A percentile compares a stretch with the other conserved stretches of the same genome.
These are phyloP conservation scores for Centropus unirufus DNA, from an alignment of 2,113 vertebrate genomes.

Conservation along the genomic window DNA sequence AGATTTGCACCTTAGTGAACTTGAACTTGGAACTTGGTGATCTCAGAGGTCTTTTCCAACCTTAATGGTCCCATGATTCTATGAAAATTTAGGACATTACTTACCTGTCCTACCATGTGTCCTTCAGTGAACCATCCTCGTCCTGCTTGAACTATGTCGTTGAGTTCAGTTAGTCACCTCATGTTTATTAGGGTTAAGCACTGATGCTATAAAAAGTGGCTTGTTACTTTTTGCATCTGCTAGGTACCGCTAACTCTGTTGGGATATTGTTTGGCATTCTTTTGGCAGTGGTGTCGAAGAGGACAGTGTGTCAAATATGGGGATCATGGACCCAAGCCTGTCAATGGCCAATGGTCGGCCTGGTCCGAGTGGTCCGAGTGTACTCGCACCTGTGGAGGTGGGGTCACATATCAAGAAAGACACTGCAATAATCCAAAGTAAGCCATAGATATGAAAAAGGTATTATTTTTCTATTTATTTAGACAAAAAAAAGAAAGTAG, in stretches of 20 bases:
- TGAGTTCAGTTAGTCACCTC: not conserved
- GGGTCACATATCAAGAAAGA: constrained; percentile 88
- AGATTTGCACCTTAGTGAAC: not conserved
- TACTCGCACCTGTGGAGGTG: constrained; percentile 91
- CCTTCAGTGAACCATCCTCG: not conserved
- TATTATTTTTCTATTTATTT: not conserved
- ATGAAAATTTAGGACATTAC: too few relatives aligned
- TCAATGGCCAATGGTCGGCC: constrained; percentile 92
- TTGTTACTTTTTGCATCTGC: not conserved
- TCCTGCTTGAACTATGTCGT: not conserved
- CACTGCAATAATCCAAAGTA: constrained; percentile 95
- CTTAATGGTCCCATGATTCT: too few relatives aligned
- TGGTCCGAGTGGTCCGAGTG: constrained; percentile 96
- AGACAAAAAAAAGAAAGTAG: too few relatives aligned
- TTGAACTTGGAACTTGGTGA: not conserved
- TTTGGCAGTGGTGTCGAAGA: constrained; percentile 93
- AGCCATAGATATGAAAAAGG: constrained; percentile 2
- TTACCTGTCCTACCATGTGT: not conserved
- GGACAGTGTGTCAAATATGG: constrained; percentile 93
- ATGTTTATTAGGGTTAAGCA: not conserved
- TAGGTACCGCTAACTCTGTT: not conserved
- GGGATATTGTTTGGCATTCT: constrained; percentile 3
- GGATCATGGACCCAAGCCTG: constrained; percentile 87
- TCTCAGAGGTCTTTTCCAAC: too few relatives aligned
- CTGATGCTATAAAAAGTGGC: not conserved